Percentiles rank a stretch among this genome's conserved stretches.
Conservation (phyloP, 2,888 invertebrate genomes). For the Xanthorhoe spadicearia region DNA sequence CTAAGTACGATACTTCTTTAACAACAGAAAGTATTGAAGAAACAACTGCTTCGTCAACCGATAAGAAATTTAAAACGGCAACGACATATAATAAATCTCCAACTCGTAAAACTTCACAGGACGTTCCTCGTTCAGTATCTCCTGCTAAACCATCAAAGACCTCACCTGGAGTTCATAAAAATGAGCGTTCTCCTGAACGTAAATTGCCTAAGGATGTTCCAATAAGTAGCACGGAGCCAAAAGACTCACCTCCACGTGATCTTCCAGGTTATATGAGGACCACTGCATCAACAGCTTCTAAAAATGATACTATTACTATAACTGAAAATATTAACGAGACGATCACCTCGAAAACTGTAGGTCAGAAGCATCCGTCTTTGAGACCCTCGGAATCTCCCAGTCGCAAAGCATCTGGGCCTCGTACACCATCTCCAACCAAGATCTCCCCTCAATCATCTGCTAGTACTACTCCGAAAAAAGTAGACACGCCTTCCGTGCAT, state of each 20-base stretch:
- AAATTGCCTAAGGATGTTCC: constrained; percentile 25
- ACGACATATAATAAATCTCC: constrained; percentile 34
- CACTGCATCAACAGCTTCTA: constrained; percentile 41
- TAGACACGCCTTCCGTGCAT: constrained; percentile 29
- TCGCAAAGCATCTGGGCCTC: constrained; percentile 24
- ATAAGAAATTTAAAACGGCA: constrained; percentile 25
- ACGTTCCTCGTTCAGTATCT: constrained; percentile 21
- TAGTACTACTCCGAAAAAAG: constrained; percentile 13
- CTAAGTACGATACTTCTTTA: constrained; percentile 34
- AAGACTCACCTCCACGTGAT: constrained; percentile 33
- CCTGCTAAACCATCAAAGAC: constrained; percentile 32
- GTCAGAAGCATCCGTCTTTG: constrained; percentile 31
- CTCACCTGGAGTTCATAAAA: constrained; percentile 20
- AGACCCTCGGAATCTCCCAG: constrained; percentile 25
- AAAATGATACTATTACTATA: constrained; percentile 33
- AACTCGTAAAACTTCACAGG: constrained; percentile 25
- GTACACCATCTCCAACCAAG: constrained; percentile 37
- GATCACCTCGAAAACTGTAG: constrained; percentile 28
- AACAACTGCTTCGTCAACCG: constrained; percentile 19
- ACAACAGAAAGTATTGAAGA: constrained; percentile 33
- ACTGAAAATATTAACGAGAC: constrained; percentile 41
- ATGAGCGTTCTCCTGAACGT: constrained; percentile 32
- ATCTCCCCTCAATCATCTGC: constrained; percentile 19
- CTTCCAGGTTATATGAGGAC: constrained; percentile 42
- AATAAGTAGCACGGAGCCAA: constrained; percentile 28